Percentiles rank a stretch among this genome's conserved stretches.
These are phyloP conservation scores for Cassiopea xamachana DNA, from an alignment of 30 jellyfish, hydroid and myxozoan genomes.

Conservation along the genomic window DNA sequence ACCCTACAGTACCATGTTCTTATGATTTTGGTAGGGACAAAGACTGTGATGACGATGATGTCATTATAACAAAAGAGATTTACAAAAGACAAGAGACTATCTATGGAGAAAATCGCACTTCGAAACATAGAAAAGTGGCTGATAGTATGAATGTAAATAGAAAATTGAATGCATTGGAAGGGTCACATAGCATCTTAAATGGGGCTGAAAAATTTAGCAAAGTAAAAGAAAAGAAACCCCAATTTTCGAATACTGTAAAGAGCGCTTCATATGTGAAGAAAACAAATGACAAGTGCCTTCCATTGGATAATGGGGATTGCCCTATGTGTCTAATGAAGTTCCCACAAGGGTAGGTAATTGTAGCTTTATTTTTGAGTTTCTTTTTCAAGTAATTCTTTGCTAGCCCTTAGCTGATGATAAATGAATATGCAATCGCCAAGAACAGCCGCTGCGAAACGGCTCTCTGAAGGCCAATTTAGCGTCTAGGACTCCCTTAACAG, in stretches of 20 bases:
- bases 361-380: neutral
- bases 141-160: neutral
- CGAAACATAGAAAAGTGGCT: neutral
- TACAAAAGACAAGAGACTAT: constrained; percentile 3
- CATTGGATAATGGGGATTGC: neutral
- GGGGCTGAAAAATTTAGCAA: neutral
- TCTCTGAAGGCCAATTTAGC: too few relatives aligned
- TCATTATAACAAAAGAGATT: constrained; percentile 5
- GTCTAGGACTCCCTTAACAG: too few relatives aligned
- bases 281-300: neutral
- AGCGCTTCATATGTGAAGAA: neutral
- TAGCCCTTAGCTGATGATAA: too few relatives aligned
- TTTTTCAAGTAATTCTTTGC: neutral
- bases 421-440: too few relatives aligned
- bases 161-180: neutral
- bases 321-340: constrained; percentile 46
- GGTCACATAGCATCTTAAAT: neutral
- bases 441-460: too few relatives aligned
- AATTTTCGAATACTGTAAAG: neutral
- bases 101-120: neutral
- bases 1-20: neutral
- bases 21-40: neutral
- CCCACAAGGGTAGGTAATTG: constrained; percentile 33
- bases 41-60: neutral
- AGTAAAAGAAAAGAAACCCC: neutral